A percentile compares a stretch with the other conserved stretches of the same genome.
Conservation (phyloP, 2,113 vertebrate species). For the Thalassarche chlororhynchos region DNA sequence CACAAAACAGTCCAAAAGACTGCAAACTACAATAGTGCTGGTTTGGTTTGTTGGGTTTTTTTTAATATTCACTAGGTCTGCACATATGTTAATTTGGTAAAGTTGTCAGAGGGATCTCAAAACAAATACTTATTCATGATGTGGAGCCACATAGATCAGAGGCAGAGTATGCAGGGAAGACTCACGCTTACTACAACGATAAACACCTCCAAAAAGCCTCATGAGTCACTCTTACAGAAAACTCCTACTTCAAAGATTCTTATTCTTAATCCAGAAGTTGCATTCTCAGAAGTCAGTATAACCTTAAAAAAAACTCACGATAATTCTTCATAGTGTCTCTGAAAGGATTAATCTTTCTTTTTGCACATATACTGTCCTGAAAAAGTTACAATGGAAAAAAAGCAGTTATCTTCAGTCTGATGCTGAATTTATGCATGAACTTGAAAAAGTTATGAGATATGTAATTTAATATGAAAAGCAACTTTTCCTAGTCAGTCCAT, state of each 20-base stretch:
- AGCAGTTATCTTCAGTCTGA: not conserved
- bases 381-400: not conserved
- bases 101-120: not conserved
- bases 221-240: not conserved
- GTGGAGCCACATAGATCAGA: not conserved
- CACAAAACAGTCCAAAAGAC: not conserved
- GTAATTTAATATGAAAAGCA: not conserved
- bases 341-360: not conserved
- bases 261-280: not conserved
- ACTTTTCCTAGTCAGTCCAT: not conserved
- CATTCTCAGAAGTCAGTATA: not conserved
- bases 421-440: not conserved
- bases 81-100: not conserved
- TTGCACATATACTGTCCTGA: not conserved
- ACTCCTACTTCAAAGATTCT: not conserved
- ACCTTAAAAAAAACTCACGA: not conserved
- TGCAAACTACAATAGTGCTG: not conserved
- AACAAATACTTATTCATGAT: not conserved
- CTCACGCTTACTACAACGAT: not conserved
- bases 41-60: not conserved
- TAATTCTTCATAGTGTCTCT: not conserved
- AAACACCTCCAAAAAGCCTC: not conserved
- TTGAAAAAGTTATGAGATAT: not conserved
- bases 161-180: not conserved
- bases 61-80: not conserved